Conservation (phyloP, 2,113 vertebrate species). For the Taurulus bubalis region DNA sequence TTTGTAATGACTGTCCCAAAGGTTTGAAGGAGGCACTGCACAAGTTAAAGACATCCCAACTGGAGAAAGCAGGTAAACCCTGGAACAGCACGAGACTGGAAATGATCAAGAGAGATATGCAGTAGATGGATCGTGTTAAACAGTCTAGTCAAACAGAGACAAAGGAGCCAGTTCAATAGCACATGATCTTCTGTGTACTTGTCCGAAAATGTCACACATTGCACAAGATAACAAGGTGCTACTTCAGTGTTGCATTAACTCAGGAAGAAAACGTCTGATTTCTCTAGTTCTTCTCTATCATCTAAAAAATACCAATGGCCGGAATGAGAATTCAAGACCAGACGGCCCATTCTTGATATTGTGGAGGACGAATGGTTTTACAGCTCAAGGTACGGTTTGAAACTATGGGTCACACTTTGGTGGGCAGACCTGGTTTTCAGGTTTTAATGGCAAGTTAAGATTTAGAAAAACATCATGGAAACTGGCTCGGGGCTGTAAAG, state of each 20-base stretch:
- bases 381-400: not conserved
- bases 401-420: not conserved
- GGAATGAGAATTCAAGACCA: not conserved
- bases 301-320: not conserved
- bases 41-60: slow-evolving; percentile 25
- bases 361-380: not conserved
- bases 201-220: not conserved
- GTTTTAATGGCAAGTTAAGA: slow-evolving; percentile 4
- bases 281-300: not conserved
- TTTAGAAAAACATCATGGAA: slow-evolving; percentile 2
- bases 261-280: not conserved
- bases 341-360: too few relatives aligned
- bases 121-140: not conserved
- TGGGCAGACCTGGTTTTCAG: slow-evolving; percentile 11
- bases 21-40: not conserved
- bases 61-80: slow-evolving; percentile 1
- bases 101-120: not conserved
- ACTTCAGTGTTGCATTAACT: not conserved
- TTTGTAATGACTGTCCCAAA: not conserved
- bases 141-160: not conserved
- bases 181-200: slow-evolving; percentile 25
- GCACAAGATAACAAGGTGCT: not conserved
- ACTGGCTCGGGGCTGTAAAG: not conserved
- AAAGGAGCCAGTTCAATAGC: slow-evolving; percentile 28
- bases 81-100: slow-evolving; percentile 4